Percentiles rank a stretch among this genome's conserved stretches.
These are phyloP conservation scores for Callipepla californica DNA, from an alignment of 2,113 vertebrate species.

Conservation along the genomic window DNA sequence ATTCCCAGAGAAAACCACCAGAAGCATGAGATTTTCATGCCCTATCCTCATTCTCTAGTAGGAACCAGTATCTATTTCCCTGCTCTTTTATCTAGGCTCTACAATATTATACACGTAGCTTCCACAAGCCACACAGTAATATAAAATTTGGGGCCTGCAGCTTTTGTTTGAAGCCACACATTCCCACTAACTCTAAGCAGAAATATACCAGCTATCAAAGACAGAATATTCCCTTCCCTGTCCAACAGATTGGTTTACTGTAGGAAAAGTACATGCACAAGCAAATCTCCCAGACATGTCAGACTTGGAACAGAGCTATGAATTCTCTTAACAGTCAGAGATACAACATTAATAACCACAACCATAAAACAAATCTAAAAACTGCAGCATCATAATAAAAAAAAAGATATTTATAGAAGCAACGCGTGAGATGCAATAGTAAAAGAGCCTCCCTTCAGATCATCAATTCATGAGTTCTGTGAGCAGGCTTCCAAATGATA, in stretches of 20 bases:
- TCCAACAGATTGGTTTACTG: slow-evolving; percentile 51
- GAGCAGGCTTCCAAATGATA: slow-evolving; percentile 8
- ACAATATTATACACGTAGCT: neutral
- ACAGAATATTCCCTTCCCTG: slow-evolving; percentile 28
- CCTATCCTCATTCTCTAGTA: neutral
- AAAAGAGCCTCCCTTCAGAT: slow-evolving; percentile 32
- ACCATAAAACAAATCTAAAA: slow-evolving; percentile 69
- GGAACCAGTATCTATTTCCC: neutral
- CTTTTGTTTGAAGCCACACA: slow-evolving; percentile 20
- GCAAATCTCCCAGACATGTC: slow-evolving; percentile 44
- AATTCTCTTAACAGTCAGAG: slow-evolving; percentile 54
- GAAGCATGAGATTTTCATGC: neutral
- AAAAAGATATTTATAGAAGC: slow-evolving; percentile 52
- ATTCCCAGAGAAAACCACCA: neutral
- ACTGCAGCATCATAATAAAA: slow-evolving; percentile 54
- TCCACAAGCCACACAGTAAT: neutral
- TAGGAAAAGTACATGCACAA: slow-evolving; percentile 36
- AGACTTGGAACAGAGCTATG: slow-evolving; percentile 52
- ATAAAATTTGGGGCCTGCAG: neutral
- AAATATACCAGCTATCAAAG: neutral
- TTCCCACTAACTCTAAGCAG: slow-evolving; percentile 10
- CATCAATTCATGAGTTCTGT: slow-evolving; percentile 10
- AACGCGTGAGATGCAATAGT: neutral
- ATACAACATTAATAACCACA: slow-evolving; percentile 49
- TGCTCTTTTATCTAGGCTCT: neutral